A percentile compares a stretch with the other conserved stretches of the same genome.
These are phyloP conservation scores for Harpegnathos saltator DNA, from an alignment of 1,140 invertebrate species.

Conservation along the genomic window DNA sequence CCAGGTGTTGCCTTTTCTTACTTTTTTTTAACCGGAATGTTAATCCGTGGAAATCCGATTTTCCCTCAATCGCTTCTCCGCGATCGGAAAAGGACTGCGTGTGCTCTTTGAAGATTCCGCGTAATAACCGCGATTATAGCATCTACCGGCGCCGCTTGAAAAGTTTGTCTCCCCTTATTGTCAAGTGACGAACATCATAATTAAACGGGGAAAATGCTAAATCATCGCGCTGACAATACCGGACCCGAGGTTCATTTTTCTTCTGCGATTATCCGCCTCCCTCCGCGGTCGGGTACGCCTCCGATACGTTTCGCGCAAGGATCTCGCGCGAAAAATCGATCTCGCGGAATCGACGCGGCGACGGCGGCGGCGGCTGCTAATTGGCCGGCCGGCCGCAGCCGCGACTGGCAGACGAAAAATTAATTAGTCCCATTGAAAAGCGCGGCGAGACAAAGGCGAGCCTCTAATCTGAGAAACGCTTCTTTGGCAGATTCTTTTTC, in stretches of 20 bases:
- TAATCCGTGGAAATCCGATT: too few species aligned
- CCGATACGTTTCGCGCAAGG: background rate
- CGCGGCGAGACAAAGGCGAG: background rate
- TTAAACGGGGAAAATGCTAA: too few species aligned
- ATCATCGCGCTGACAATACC: too few species aligned
- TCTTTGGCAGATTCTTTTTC: slow-evolving; percentile 26
- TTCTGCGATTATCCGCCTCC: background rate
- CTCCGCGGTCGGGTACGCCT: background rate
- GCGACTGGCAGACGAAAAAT: slow-evolving; percentile 28
- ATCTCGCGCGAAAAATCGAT: slow-evolving; percentile 22
- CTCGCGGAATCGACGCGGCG: background rate
- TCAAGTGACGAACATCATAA: too few species aligned
- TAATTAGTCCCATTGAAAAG: slow-evolving; percentile 48
- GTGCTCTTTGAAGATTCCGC: too few species aligned
- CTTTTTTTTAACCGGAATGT: too few species aligned
- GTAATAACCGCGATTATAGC: too few species aligned
- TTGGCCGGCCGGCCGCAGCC: background rate
- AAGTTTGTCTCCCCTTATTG: too few species aligned
- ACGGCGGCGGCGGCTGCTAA: slow-evolving; percentile 8
- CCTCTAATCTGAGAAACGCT: slow-evolving; percentile 32
- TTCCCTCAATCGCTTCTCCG: too few species aligned
- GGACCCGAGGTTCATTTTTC: background rate
- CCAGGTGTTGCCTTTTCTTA: too few species aligned
- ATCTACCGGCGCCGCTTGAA: too few species aligned
- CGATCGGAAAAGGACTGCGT: too few species aligned